Base-by-base conservation (phyloP, 1,140 invertebrate genomes). In the Telenomus remus region DNA sequence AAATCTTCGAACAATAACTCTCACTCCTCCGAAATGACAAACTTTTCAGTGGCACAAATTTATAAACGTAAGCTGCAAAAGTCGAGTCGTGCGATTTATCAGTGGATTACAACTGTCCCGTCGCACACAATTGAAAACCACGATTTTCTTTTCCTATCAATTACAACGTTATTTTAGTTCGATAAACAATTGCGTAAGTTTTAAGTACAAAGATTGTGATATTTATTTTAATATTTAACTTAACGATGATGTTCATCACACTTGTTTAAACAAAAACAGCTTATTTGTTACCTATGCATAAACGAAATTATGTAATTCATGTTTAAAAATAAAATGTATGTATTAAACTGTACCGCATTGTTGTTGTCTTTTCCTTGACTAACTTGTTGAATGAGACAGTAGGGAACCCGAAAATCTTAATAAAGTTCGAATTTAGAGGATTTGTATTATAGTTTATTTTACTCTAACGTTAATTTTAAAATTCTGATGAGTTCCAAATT, bases 221-320 rank as follows among this genome's bases (percentile, higher is more conserved):
- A 61, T 61, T 51, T 34, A 42, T 61, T 61, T 27, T 27, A 27
- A 27, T 51, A 43, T 51, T 61, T 61, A 61, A 39, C 15, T 51
- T 51, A 12, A 51, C 42, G 44, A 50, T 43, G 39, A 27, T 37
- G 19, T 60, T 50, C 33, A 47, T 59, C 35, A n/a, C 35, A 61
- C 47, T 35, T 53, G 27, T 53, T 63, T 33, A 54, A 43, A 37
- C 13, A 33, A 63, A 15, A 55, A 55, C 42, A 53, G 15, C 35
- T 42, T 55, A 49, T 55, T 64, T 64, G 44, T 64, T 64, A 55
- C 54, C 39, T 49, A 55, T 39, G 61, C 54, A 50, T 63, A 27
- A 63, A 64, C 44, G 8, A 64, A 53, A 64, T 55, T 64, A 55
- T 64, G 51, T 64, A 55, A 64, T 64, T 55, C 50, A 55, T 64